Evolutionary conservation across 2,113 vertebrate species (phyloP).

Genomic region (Channa maculata): DNA sequence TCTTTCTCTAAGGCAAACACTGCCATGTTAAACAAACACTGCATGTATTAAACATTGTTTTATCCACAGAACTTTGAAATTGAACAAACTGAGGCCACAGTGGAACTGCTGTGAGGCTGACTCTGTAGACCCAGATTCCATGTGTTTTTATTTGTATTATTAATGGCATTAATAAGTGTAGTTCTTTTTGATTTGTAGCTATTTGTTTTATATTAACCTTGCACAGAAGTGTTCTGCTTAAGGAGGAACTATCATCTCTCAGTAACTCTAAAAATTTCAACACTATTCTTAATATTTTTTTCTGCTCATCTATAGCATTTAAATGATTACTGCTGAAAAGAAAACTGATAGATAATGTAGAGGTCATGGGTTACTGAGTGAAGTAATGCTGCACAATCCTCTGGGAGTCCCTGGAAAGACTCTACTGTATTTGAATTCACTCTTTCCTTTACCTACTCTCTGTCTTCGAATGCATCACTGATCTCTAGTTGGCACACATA

Average conservation of each 20-base stretch:
- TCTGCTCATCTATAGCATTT: not conserved
- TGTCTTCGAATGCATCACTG: conserved; percentile 35
- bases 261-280: too few species aligned
- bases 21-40: conserved; percentile 55
- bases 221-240: too few species aligned
- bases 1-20: conserved; percentile 55
- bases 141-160: conserved; percentile 14
- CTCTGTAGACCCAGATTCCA: conserved; percentile 19
- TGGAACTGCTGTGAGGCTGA: conserved; percentile 43
- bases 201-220: too few species aligned
- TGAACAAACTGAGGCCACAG: conserved; percentile 46
- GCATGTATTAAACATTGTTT: conserved; percentile 50
- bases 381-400: conserved; percentile 16
- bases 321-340: not conserved
- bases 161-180: not conserved
- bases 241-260: too few species aligned
- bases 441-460: conserved; percentile 17
- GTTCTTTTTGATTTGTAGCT: not conserved
- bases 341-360: conserved; percentile 40
- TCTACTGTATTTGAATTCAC: conserved; percentile 25
- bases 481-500: conserved; percentile 19
- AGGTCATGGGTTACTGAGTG: conserved; percentile 62
- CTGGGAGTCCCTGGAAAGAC: conserved; percentile 26
- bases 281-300: too few species aligned
- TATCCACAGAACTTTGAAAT: conserved; percentile 43